Conservation (phyloP, 1,140 invertebrate species). For the Lasioglossum albipes region DNA sequence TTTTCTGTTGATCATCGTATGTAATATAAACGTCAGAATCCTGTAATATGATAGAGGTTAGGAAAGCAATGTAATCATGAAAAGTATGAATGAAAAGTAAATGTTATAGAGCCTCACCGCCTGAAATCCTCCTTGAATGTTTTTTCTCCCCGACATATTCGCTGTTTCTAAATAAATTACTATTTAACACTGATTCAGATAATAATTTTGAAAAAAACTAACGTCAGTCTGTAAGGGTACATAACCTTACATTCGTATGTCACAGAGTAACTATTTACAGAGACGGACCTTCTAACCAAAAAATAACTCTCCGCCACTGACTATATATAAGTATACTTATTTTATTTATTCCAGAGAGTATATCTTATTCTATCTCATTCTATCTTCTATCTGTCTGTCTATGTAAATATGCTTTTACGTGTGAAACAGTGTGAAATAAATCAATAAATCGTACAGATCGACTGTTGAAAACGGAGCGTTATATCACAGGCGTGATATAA, state of each 20-base stretch:
- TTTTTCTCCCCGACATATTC: constrained; percentile 73
- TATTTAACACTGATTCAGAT: not conserved
- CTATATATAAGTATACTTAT: too few species aligned
- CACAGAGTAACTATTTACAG: too few species aligned
- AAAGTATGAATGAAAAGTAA: constrained; percentile 18
- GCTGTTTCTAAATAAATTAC: constrained; percentile 24
- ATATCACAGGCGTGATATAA: too few species aligned
- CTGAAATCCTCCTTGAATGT: constrained; percentile 71
- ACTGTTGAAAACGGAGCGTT: not conserved
- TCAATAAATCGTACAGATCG: too few species aligned
- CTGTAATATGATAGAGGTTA: constrained; percentile 77
- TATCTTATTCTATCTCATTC: too few species aligned
- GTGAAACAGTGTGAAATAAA: too few species aligned
- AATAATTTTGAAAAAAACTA: not conserved
- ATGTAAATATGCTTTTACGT: too few species aligned
- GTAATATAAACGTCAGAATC: constrained; percentile 96
- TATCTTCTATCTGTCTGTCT: too few species aligned
- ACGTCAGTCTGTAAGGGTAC: not conserved
- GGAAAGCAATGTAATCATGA: constrained; percentile 19
- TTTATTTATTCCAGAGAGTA: too few species aligned
- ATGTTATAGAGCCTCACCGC: constrained; percentile 61
- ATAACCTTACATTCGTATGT: not conserved
- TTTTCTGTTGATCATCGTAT: constrained; percentile 98
- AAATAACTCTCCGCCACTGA: too few species aligned
- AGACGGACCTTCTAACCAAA: too few species aligned